Evolutionary conservation across 1,140 invertebrate genomes (phyloP), one percentile per base, ranked within the genome.

Genomic region (Heliconius hewitsoni): DNA sequence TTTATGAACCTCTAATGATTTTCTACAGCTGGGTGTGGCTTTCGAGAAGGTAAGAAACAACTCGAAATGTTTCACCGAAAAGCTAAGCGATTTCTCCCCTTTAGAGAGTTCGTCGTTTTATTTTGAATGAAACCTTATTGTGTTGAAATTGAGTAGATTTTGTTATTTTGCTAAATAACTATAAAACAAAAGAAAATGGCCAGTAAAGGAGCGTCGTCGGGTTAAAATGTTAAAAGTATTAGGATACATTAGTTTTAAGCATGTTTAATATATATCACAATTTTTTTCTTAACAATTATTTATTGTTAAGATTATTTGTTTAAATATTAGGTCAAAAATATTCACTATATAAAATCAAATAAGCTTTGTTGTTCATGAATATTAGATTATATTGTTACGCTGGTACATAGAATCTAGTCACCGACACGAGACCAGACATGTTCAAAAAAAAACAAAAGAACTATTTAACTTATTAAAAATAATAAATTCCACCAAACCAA

Each of bases 71-170:
- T 82, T 76, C 55, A 57, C 83, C 83, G 77, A 82, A 79, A 71
- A 81, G 75, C 80, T 77, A 75, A 81, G 78, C 77, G 74, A 80
- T 82, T 83, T 76, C 76, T 79, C 76, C 80, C 79, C 80, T 83
- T 82, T 80, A 74, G 70, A 57, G 83, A 82, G 73, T 84, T 79
- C 74, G 70, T 34, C 66, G 78, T 60, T 74, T 77, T 78, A 80
- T 83, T 81, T 80, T 78, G 87, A 85, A 82, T 42, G 50, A 50
- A 82, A 85, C 82, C 71, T 77, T 89, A 79, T 84, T 81, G 71
- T 82, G 39, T 78, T 81, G 55, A 55, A 9, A 76, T 86, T 83
- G 80, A 82, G 83, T 84, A 70, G 73, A 73, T 85, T 89, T 89
- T 82, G 74, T 72, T 76, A 52, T 73, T 74, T 78, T 76, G 50